Conservation (phyloP, 2,113 vertebrate species). For the Ochotona curzoniae region DNA sequence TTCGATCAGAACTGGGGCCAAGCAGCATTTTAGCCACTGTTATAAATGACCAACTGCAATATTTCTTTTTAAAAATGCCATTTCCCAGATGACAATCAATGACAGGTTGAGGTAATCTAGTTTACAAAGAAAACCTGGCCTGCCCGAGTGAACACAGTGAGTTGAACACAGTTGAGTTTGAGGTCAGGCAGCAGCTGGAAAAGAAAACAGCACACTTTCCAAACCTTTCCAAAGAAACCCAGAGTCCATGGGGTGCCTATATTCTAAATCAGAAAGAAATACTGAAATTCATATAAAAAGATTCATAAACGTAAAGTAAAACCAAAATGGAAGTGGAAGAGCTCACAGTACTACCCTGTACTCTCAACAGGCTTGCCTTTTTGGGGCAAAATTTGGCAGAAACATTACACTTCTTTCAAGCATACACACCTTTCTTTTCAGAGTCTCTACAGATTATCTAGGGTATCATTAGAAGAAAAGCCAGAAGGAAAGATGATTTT, state of each 20-base stretch:
- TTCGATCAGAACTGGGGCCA: too few relatives aligned
- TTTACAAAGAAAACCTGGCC: background rate
- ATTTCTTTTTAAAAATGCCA: background rate
- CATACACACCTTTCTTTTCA: background rate
- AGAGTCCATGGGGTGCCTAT: background rate
- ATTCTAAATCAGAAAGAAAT: slow-evolving; percentile 47
- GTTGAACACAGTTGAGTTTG: background rate
- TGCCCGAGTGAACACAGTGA: background rate
- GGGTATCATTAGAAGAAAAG: background rate
- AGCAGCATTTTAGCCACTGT: background rate
- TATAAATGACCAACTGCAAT: background rate
- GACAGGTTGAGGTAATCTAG: background rate
- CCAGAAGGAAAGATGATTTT: background rate
- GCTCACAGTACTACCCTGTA: background rate
- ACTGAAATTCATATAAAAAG: background rate
- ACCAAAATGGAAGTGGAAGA: background rate
- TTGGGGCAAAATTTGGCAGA: background rate
- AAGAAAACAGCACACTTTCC: background rate
- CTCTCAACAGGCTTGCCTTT: background rate
- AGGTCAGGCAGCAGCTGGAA: background rate
- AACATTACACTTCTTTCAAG: background rate
- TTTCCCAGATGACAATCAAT: background rate
- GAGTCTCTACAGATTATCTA: background rate
- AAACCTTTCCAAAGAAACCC: slow-evolving; percentile 38
- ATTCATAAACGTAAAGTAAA: slow-evolving; percentile 24